A percentile compares a stretch with the other conserved stretches of the same genome.
Conservation (phyloP, 2,797 vertebrate genomes). For the Pyrocephalus nanus region DNA sequence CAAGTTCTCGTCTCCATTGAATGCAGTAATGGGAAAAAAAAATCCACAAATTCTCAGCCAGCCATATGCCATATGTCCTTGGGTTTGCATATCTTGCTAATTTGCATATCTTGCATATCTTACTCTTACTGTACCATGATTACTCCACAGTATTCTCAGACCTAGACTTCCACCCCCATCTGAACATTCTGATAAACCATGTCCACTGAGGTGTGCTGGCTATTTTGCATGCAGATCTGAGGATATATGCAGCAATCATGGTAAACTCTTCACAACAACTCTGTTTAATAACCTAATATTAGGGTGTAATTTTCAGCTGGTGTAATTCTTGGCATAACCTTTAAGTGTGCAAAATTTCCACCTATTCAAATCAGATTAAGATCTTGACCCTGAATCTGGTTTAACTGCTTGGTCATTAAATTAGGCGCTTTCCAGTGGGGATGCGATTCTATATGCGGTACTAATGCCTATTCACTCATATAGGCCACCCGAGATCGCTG, state of each 20-base stretch:
- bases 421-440: neutral
- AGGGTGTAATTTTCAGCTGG: neutral
- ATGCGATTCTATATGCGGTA: neutral
- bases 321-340: neutral
- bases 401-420: constrained; percentile 1
- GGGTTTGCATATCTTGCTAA: neutral
- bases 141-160: neutral
- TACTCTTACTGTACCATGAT: neutral
- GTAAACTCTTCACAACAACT: neutral
- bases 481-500: neutral
- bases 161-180: neutral
- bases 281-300: neutral
- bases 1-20: neutral
- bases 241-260: neutral
- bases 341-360: neutral
- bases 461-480: neutral
- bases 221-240: neutral
- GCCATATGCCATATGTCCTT: neutral
- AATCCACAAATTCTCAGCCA: neutral
- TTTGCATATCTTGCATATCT: neutral
- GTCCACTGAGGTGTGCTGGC: neutral
- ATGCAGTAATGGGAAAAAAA: neutral
- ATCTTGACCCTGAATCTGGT: neutral
- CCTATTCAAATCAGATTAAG: neutral
- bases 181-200: neutral